A percentile compares a stretch with the other conserved stretches of the same genome.
Conservation (phyloP, 2,797 vertebrate species). For the Sebastes steindachneri region DNA sequence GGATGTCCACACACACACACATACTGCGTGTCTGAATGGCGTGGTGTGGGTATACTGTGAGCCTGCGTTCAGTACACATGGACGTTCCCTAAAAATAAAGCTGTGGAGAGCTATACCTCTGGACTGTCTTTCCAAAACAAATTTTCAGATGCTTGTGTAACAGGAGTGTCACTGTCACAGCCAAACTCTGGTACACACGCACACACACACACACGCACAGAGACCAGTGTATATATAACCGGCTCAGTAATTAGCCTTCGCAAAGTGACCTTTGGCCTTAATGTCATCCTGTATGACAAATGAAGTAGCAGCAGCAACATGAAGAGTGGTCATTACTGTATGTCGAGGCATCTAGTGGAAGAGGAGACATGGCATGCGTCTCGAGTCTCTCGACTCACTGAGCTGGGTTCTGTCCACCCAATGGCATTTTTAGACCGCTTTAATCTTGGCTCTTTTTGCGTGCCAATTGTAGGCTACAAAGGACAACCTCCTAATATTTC, state of each 20-base stretch:
- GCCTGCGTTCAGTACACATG: slow-evolving; percentile 17
- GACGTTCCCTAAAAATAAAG: slow-evolving; percentile 47
- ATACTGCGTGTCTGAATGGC: slow-evolving; percentile 18
- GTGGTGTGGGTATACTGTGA: neutral
- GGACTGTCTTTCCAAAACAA: slow-evolving; percentile 50
- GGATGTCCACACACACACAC: slow-evolving; percentile 20
- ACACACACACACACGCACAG: neutral
- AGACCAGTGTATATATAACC: slow-evolving; percentile 57
- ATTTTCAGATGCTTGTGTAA: slow-evolving; percentile 50
- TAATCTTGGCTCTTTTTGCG: slow-evolving; percentile 12
- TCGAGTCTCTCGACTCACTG: slow-evolving; percentile 15
- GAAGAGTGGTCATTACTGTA: slow-evolving; percentile 67
- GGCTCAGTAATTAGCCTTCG: slow-evolving; percentile 63
- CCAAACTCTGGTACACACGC: slow-evolving; percentile 13
- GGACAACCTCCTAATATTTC: too few relatives aligned
- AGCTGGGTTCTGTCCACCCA: slow-evolving; percentile 36
- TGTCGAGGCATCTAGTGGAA: slow-evolving; percentile 35
- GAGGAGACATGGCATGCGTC: slow-evolving; percentile 32
- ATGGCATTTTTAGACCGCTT: slow-evolving; percentile 25
- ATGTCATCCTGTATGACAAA: slow-evolving; percentile 63
- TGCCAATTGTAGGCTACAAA: neutral
- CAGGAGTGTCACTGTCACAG: slow-evolving; percentile 32
- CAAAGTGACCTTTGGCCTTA: slow-evolving; percentile 56
- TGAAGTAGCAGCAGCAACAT: slow-evolving; percentile 51
- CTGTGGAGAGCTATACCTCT: slow-evolving; percentile 10